These are phyloP conservation scores for Calliscelio sp. DNA, from an alignment of 2,888 invertebrate species.

Conservation along the genomic window DNA sequence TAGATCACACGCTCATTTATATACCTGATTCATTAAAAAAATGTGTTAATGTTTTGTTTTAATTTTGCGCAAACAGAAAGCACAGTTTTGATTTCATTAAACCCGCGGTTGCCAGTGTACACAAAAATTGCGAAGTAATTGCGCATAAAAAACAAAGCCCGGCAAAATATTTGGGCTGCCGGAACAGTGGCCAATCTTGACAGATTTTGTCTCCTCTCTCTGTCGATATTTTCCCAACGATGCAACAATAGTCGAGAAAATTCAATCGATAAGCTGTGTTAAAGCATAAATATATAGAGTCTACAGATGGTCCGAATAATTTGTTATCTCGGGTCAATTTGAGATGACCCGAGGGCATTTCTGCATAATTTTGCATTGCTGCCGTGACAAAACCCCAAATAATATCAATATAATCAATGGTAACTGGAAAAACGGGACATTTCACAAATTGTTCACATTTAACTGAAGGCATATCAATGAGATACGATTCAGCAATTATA, in stretches of 20 bases:
- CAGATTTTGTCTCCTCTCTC: too few relatives aligned
- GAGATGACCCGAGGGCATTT: slow-evolving; percentile 62
- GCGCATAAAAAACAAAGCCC: too few relatives aligned
- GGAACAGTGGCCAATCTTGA: too few relatives aligned
- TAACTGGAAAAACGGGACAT: slow-evolving; percentile 28
- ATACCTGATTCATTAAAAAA: too few relatives aligned
- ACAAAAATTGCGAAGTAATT: too few relatives aligned
- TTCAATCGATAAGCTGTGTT: slow-evolving; percentile 54
- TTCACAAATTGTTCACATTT: slow-evolving; percentile 30
- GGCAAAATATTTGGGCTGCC: too few relatives aligned
- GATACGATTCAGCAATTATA: neutral
- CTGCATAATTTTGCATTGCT: slow-evolving; percentile 59
- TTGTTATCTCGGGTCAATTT: slow-evolving; percentile 62
- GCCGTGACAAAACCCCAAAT: slow-evolving; percentile 57
- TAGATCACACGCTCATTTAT: too few relatives aligned
- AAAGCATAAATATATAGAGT: slow-evolving; percentile 47
- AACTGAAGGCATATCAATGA: slow-evolving; percentile 15
- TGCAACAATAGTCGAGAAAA: slow-evolving; percentile 37
- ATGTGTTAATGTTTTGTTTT: too few relatives aligned
- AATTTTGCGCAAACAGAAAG: too few relatives aligned
- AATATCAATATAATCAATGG: slow-evolving; percentile 60
- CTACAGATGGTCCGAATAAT: slow-evolving; percentile 56
- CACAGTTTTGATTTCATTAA: too few relatives aligned
- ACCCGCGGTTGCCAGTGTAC: too few relatives aligned
- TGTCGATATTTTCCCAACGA: slow-evolving; percentile 33